Conservation (phyloP, 37 sponge, comb jelly and placozoan genomes). For the Ianthella basta region DNA sequence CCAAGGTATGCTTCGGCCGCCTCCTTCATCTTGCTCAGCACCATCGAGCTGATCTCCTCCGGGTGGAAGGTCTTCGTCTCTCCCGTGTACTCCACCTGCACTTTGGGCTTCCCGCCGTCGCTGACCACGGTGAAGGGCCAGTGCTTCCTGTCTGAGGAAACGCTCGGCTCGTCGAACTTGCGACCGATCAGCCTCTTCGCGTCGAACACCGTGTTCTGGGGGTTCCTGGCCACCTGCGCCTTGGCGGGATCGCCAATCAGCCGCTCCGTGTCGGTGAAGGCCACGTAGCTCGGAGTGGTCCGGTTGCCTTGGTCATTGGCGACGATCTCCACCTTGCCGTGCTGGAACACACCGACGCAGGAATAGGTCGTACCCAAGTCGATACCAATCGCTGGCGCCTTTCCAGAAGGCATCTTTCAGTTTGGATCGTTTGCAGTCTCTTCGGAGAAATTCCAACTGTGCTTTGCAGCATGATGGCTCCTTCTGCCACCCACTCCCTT, state of each 20-base stretch:
- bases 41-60: constrained; percentile 94
- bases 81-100: constrained; percentile 77
- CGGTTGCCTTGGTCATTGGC: constrained; percentile 93
- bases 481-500: too few species aligned
- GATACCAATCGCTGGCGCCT: constrained; percentile 81
- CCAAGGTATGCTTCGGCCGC: constrained; percentile 96
- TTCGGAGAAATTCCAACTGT: too few species aligned
- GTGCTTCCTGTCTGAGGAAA: constrained; percentile 84
- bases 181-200: constrained; percentile 93
- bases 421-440: too few species aligned
- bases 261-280: constrained; percentile 91
- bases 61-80: constrained; percentile 80
- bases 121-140: constrained; percentile 89
- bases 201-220: constrained; percentile 86
- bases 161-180: constrained; percentile 66
- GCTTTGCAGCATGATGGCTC: too few species aligned
- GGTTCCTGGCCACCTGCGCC: constrained; percentile 84
- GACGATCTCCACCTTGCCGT: constrained; percentile 95
- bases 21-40: constrained; percentile 94
- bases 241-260: constrained; percentile 93
- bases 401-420: not conserved
- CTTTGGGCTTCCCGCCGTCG: constrained; percentile 79
- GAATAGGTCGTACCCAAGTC: constrained; percentile 93
- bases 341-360: constrained; percentile 93
- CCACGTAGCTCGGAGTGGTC: constrained; percentile 94